A percentile compares a stretch with the other conserved stretches of the same genome.
phyloP scores from a whole-genome alignment of 2,113 vertebrate genomes.

The Otolemur garnettii region DNA sequence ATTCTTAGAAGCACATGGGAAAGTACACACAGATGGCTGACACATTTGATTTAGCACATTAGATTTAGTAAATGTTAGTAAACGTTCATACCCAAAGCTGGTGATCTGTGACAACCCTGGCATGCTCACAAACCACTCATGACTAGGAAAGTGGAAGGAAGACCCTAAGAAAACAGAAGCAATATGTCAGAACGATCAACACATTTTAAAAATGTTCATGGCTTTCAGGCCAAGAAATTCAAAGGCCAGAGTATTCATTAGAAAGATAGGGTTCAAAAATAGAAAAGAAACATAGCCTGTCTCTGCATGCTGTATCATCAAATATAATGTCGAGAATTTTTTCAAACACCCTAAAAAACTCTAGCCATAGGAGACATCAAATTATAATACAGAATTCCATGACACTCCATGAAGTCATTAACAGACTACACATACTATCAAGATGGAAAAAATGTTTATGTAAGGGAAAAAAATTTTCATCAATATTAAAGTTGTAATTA shows the following conservation, averaged over 20 bases:
- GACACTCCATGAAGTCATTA: neutral
- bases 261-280: conserved; percentile 16
- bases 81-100: neutral
- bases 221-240: neutral
- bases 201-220: neutral
- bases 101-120: neutral
- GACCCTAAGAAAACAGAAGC: neutral
- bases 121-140: neutral
- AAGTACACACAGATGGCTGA: neutral
- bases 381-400: neutral
- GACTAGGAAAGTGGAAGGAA: neutral
- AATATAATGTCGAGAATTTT: neutral
- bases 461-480: neutral
- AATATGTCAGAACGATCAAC: neutral
- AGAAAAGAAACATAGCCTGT: neutral
- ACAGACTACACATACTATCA: neutral
- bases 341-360: conserved; percentile 23
- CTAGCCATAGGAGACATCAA: neutral
- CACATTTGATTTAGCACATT: neutral
- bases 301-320: neutral
- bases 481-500: neutral
- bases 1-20: neutral
- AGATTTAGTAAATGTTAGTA: neutral
- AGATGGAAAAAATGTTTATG: neutral
- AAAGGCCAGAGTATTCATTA: neutral